These are phyloP conservation scores for Blera fallax DNA, from an alignment of 2,888 invertebrate species.

Conservation along the genomic window DNA sequence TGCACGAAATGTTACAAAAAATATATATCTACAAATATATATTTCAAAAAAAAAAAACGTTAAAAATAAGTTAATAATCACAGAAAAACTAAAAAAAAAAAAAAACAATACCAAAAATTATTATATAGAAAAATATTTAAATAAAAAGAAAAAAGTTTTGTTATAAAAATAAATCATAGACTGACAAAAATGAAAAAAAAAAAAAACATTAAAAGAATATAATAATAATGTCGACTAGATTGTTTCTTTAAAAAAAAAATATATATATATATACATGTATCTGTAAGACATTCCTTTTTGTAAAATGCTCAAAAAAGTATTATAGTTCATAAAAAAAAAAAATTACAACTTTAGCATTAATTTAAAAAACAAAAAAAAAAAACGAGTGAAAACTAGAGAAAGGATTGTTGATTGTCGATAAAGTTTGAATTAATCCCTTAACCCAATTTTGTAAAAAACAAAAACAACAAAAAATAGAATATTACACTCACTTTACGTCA, in stretches of 20 bases:
- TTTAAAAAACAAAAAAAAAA: not conserved
- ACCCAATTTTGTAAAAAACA: conserved; percentile 14
- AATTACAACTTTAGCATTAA: conserved; percentile 17
- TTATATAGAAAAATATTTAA: conserved; percentile 52
- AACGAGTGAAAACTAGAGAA: not conserved
- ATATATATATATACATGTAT: conserved; percentile 23
- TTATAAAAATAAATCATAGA: conserved; percentile 70
- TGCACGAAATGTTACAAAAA: conserved; percentile 60
- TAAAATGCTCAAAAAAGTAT: conserved; percentile 62
- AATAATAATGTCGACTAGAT: conserved; percentile 57
- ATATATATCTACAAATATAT: conserved; percentile 23
- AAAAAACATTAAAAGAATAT: conserved; percentile 42
- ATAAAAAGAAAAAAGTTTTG: conserved; percentile 50
- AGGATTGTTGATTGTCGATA: conserved; percentile 11
- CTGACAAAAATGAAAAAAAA: conserved; percentile 62
- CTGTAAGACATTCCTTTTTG: conserved; percentile 54
- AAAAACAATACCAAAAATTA: conserved; percentile 61
- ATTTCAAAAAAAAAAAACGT: conserved; percentile 62
- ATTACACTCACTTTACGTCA: conserved; percentile 48
- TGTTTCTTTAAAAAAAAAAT: conserved; percentile 72
- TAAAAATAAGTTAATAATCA: conserved; percentile 58
- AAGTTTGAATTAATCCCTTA: conserved; percentile 8
- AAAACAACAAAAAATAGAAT: not conserved
- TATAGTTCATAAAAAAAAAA: conserved; percentile 43
- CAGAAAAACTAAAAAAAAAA: conserved; percentile 29